Percentiles rank a stretch among this genome's conserved stretches.
Conservation (phyloP, 2,113 vertebrate genomes). For the Oreochromis niloticus region DNA sequence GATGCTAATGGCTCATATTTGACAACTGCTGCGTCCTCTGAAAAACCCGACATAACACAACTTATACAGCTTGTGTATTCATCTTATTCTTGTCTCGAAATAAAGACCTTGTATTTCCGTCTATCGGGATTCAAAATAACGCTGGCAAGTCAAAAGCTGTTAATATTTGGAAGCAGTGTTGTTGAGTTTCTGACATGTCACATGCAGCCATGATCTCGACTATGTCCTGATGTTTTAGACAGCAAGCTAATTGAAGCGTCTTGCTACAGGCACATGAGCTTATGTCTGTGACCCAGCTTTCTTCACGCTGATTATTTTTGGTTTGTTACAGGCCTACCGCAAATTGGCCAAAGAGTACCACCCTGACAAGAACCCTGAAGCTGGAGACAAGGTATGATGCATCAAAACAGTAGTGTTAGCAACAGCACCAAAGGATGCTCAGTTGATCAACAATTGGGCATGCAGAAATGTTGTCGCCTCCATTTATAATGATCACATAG, state of each 20-base stretch:
- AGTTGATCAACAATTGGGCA: not conserved
- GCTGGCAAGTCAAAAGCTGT: not conserved
- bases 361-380: constrained; percentile 98
- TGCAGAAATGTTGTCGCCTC: not conserved
- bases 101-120: not conserved
- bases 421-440: not conserved
- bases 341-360: constrained; percentile 98
- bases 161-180: not conserved
- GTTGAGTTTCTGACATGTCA: not conserved
- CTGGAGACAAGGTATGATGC: constrained; percentile 91
- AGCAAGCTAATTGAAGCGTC: not conserved
- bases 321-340: constrained; percentile 84
- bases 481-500: not conserved
- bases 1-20: not conserved
- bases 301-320: not conserved
- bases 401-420: not conserved
- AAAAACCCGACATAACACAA: not conserved
- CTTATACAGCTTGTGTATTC: not conserved
- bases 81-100: not conserved
- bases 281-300: not conserved
- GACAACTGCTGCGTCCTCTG: not conserved
- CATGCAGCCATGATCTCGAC: not conserved
- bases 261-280: not conserved
- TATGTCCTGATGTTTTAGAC: constrained; percentile 44
- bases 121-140: not conserved